Evolutionary conservation across 1,140 invertebrate species (phyloP), one percentile per base, ranked within the genome.

Genomic region (Drosophila paulistorum): DNA sequence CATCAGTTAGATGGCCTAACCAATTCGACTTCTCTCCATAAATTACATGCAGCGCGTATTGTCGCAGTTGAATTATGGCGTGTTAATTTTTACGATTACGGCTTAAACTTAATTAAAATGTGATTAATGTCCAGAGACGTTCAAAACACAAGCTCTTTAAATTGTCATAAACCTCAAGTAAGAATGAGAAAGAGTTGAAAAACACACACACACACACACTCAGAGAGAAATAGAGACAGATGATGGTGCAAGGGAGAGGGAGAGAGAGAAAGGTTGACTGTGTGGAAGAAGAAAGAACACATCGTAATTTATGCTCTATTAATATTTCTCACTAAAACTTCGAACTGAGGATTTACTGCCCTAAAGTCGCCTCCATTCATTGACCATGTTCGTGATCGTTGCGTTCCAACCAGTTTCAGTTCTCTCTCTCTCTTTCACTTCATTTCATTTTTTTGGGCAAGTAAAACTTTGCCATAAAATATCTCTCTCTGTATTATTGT

Each of bases 91-190:
- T 89, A 86, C 83, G 83, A 87, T 86, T 87, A 87, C 83, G 83
- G 83, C 83, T 87, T 87, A 87, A 89, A 89, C 83, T 87, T 87
- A 87, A 87, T 87, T 87, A 87, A 87, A 87, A 89, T 86, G 83
- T 86, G 83, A 86, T 86, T 86, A 87, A 87, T 87, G 84, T 77
- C 75, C 74, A 79, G 67, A 82, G 67, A 23, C 65, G 42, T 48
- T 37, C 35, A 39, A 57, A 60, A 67, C 70, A 68, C 81, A 87
- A 58, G 65, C 83, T 89, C 73, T 78, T 87, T 87, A 89, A 87
- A 77, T 74, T 83, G 84, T 82, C 83, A 83, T 87, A 89, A 89
- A 86, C 64, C 68, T 62, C 65, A 17, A 68, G 11, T 17, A 42
- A 17, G 20, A 54, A 54, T 26, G 35, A 20, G 30, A 41, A 55